Base-by-base conservation (phyloP, 37 sponge, comb jelly and placozoan species). In the Ianthella basta region DNA sequence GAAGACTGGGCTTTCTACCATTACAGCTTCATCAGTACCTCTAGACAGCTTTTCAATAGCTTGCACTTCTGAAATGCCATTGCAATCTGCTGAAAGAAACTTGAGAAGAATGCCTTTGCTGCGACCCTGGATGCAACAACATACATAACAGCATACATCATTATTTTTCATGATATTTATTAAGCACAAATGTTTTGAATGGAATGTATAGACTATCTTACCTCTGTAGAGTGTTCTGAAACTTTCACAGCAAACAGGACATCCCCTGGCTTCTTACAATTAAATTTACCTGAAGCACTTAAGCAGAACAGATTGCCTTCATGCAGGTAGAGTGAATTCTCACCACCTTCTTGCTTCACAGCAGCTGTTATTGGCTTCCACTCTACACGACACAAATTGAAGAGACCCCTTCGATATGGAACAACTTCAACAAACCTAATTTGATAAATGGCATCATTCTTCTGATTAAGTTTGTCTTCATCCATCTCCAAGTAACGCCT, bases 1-100 rank as follows among this genome's bases (percentile, higher is more conserved):
- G 85, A 66, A 90, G 18, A 84, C 86, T 30, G 90, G 90, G 30
- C 90, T 90, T 53, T 90, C 90, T 0, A 82, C 75, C 86, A 85
- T 85, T 16, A 85, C 38, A 53, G 75, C 27, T 30, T 69, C 27
- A 8, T 44, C 50, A 8, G 6, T 44, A 44, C 8, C 3, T 29
- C 34, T 69, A 30, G 70, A 30, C 0, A 69, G 34, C 27, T 35
- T 30, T 69, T 69, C 32, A 30, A 69, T 69, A 5, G 70, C 70
- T 29, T 32, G 4, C 4, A 69, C 34, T 29, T 69, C 70, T 34
- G 70, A 69, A 33, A n/a, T 18, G 33, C 34, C 70, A 18, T 35
- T 35, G 27, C 29, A 69, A 12, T 25, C 63, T 4, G 50, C 50
- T 10, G 70, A 33, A 1, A 69, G 33, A 30, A 69, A 69, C 34